Conservation (phyloP, 2,113 vertebrate genomes). For the Hemiprocne comata region DNA sequence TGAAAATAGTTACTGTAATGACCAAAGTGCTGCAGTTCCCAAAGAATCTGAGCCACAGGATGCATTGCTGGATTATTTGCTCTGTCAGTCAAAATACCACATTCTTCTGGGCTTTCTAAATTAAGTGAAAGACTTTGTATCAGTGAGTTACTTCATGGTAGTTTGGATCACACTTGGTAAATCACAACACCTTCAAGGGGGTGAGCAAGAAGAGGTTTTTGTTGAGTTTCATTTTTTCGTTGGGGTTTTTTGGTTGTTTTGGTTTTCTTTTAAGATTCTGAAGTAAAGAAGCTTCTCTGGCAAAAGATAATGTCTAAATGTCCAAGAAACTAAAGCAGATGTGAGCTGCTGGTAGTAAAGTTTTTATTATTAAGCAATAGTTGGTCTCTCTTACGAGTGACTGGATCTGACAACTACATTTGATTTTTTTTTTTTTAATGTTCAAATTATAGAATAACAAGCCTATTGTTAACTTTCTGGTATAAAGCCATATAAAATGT, state of each 20-base stretch:
- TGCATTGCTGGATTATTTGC: conserved; percentile 11
- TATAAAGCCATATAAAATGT: neutral
- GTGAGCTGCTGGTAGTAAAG: neutral
- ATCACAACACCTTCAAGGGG: neutral
- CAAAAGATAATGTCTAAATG: neutral
- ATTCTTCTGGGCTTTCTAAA: neutral
- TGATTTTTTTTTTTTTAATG: neutral
- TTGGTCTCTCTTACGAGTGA: neutral
- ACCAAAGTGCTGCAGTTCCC: neutral
- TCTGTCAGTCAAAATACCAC: neutral
- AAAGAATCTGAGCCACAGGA: neutral
- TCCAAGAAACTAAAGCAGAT: neutral
- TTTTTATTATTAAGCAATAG: neutral
- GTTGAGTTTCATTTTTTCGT: too few relatives aligned
- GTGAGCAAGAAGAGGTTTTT: neutral
- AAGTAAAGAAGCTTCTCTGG: neutral
- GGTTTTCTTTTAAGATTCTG: neutral
- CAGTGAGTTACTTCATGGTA: neutral
- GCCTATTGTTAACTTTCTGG: neutral
- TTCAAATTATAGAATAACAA: neutral
- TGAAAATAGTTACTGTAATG: neutral
- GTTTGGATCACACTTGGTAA: neutral
- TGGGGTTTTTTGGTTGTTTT: neutral
- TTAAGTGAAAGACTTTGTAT: neutral
- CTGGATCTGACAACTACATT: neutral